A percentile compares a stretch with the other conserved stretches of the same genome.
Conservation (phyloP, 2,888 invertebrate species). For the Tipula unca region DNA sequence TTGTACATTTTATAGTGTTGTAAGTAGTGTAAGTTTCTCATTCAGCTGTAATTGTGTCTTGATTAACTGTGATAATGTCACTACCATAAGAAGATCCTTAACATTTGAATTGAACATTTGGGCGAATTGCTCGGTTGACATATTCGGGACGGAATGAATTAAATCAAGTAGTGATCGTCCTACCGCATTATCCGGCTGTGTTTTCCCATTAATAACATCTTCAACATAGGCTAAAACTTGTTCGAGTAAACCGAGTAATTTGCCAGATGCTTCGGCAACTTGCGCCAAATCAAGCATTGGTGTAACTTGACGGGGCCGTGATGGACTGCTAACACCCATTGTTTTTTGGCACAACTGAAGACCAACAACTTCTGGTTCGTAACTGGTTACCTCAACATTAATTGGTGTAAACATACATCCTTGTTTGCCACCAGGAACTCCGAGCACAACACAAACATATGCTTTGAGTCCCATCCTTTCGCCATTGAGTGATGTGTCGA, state of each 20-base stretch:
- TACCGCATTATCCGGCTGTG: constrained; percentile 72
- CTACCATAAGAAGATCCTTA: constrained; percentile 95
- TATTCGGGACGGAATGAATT: constrained; percentile 85
- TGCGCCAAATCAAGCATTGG: constrained; percentile 67
- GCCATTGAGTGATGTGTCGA: constrained; percentile 84
- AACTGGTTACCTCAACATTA: constrained; percentile 77
- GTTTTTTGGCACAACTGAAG: constrained; percentile 79
- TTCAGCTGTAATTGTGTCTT: constrained; percentile 94
- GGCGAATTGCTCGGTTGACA: constrained; percentile 83
- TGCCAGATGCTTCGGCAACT: constrained; percentile 75
- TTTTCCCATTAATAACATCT: constrained; percentile 76
- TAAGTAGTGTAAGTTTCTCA: constrained; percentile 85
- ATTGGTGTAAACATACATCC: constrained; percentile 97
- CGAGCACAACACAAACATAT: constrained; percentile 85
- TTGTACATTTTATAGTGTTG: constrained; percentile 48
- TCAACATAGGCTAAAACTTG: constrained; percentile 80
- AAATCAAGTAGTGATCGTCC: constrained; percentile 86
- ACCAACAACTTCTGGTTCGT: constrained; percentile 83
- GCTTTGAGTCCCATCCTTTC: constrained; percentile 90
- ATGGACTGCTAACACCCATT: constrained; percentile 47
- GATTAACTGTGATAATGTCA: constrained; percentile 90
- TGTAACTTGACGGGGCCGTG: constrained; percentile 54
- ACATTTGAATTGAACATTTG: constrained; percentile 93
- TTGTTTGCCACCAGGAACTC: constrained; percentile 86
- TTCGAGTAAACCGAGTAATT: constrained; percentile 67